Evolutionary conservation across 2,113 vertebrate species (phyloP).

Genomic region (Monopterus albus): DNA sequence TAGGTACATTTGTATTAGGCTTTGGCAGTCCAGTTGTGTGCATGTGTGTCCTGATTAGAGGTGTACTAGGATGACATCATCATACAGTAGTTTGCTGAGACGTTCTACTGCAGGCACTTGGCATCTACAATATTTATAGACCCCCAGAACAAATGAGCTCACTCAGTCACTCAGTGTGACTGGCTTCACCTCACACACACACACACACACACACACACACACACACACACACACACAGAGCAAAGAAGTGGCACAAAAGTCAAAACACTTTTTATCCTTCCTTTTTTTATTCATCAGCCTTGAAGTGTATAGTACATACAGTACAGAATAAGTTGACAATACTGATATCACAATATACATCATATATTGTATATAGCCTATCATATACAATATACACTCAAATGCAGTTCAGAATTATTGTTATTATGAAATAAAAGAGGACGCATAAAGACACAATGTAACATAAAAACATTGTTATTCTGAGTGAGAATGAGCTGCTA

Average conservation of each 20-base stretch:
- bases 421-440: slow-evolving; percentile 3
- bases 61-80: slow-evolving; percentile 79
- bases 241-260: slow-evolving; percentile 68
- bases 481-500: slow-evolving; percentile 50
- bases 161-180: slow-evolving; percentile 73
- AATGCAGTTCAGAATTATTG: slow-evolving; percentile 20
- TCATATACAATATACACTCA: no score
- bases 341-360: neutral
- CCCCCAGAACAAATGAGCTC: slow-evolving; percentile 78
- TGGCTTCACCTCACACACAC: slow-evolving; percentile 47
- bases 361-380: no score
- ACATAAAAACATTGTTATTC: slow-evolving; percentile 35
- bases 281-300: slow-evolving; percentile 23
- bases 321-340: neutral
- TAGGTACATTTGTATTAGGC: slow-evolving; percentile 67
- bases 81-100: slow-evolving; percentile 73
- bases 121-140: slow-evolving; percentile 82
- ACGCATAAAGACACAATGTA: neutral
- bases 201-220: slow-evolving; percentile 28
- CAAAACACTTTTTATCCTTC: slow-evolving; percentile 46
- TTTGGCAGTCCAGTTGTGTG: slow-evolving; percentile 62
- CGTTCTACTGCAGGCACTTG: slow-evolving; percentile 74
- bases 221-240: slow-evolving; percentile 30
- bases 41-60: slow-evolving; percentile 50
- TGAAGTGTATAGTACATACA: neutral